A percentile compares a stretch with the other conserved stretches of the same genome.
phyloP scores from a whole-genome alignment of 2,888 invertebrate genomes.

The Lysandra bellargus region DNA sequence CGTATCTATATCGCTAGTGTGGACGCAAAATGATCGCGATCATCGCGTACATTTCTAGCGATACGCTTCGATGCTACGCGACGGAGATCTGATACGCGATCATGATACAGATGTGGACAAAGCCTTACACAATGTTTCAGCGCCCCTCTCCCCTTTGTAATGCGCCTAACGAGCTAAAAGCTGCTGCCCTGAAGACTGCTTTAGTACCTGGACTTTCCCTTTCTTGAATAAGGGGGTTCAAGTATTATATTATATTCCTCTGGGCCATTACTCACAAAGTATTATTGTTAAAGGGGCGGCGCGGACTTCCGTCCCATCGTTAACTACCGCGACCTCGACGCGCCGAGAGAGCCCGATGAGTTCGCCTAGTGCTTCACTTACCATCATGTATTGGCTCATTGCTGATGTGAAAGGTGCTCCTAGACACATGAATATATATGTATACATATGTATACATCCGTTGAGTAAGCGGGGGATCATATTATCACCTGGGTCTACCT shows the following conservation, averaged over 20 bases:
- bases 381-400: conserved; percentile 3
- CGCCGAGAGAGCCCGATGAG: conserved; percentile 94
- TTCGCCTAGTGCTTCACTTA: conserved; percentile 63
- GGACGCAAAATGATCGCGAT: no score
- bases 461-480: no score
- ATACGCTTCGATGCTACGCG: no score
- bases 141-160: neutral
- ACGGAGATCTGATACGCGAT: no score
- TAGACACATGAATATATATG: neutral
- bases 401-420: neutral
- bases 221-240: no score
- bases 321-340: conserved; percentile 96
- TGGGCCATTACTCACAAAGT: conserved; percentile 17
- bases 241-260: no score
- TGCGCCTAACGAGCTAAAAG: neutral
- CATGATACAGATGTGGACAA: no score
- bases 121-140: neutral
- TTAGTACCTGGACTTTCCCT: no score
- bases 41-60: no score
- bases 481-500: neutral
- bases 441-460: no score
- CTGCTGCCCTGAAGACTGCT: neutral
- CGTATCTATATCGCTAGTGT: no score
- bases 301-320: conserved; percentile 93
- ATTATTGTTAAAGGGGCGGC: conserved; percentile 85